These are phyloP conservation scores for Oreohelix idahoensis DNA, from an alignment of 1,140 invertebrate species.

Conservation along the genomic window DNA sequence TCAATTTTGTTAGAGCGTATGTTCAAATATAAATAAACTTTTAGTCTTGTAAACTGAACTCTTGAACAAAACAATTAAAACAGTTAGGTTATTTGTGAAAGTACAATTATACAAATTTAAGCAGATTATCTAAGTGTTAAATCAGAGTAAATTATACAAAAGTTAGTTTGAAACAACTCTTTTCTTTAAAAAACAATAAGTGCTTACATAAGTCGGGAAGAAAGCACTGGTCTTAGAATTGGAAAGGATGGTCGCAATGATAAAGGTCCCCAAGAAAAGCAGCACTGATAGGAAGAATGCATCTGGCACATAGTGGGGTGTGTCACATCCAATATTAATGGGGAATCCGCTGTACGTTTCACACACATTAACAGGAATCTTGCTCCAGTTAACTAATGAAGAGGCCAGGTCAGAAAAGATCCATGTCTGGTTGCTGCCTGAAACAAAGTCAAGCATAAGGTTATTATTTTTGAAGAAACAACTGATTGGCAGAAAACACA, in stretches of 20 bases:
- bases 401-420: slow-evolving; percentile 17
- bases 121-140: no score
- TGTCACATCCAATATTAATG: slow-evolving; percentile 80
- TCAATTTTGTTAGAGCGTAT: no score
- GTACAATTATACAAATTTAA: no score
- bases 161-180: no score
- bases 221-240: slow-evolving; percentile 94
- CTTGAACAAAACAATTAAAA: no score
- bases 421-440: slow-evolving; percentile 14
- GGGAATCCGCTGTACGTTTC: slow-evolving; percentile 78
- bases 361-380: slow-evolving; percentile 50
- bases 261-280: slow-evolving; percentile 93
- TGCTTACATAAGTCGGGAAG: slow-evolving; percentile 81
- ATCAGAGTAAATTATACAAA: no score
- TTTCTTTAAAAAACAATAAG: neutral
- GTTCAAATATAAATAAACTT: no score
- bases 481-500: neutral
- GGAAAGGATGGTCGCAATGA: slow-evolving; percentile 89
- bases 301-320: slow-evolving; percentile 73
- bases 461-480: neutral
- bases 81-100: no score
- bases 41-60: no score
- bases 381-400: slow-evolving; percentile 41
- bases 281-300: slow-evolving; percentile 97
- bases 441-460: neutral